Evolutionary conservation across 2,888 invertebrate species (phyloP).

Genomic region (Andrena chrysosceles): DNA sequence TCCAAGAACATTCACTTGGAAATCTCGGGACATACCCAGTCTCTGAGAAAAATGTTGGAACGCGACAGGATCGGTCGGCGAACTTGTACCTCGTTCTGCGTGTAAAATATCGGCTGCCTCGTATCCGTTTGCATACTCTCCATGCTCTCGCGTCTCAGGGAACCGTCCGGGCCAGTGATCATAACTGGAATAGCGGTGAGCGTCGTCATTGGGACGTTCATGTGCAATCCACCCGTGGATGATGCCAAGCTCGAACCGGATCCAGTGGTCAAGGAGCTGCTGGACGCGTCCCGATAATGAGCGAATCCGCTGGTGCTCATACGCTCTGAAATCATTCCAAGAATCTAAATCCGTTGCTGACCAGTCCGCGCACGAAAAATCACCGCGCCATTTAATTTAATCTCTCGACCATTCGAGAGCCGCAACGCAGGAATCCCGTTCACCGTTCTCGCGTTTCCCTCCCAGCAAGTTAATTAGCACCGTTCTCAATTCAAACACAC

Average conservation of each 20-base stretch:
- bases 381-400: too few species aligned
- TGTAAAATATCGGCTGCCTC: conserved; percentile 78
- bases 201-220: conserved; percentile 87
- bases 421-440: conserved; percentile 15
- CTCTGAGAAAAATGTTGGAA: background rate
- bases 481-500: background rate
- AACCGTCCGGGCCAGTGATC: conserved; percentile 83
- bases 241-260: conserved; percentile 84
- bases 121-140: conserved; percentile 62
- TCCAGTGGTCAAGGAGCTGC: conserved; percentile 89
- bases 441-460: background rate
- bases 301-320: conserved; percentile 83
- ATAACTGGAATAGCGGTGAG: conserved; percentile 85
- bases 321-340: conserved; percentile 80
- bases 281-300: conserved; percentile 86
- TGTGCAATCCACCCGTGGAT: conserved; percentile 79
- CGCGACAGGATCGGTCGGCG: background rate
- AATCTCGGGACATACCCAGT: too few species aligned
- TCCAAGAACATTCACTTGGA: too few species aligned
- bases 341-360: background rate
- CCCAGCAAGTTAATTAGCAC: background rate
- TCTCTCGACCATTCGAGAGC: background rate
- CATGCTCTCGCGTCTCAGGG: conserved; percentile 75
- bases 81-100: conserved; percentile 64
- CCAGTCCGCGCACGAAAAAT: background rate